These are phyloP conservation scores for Urechis unicinctus DNA, from an alignment of 2,888 invertebrate genomes.

Conservation along the genomic window DNA sequence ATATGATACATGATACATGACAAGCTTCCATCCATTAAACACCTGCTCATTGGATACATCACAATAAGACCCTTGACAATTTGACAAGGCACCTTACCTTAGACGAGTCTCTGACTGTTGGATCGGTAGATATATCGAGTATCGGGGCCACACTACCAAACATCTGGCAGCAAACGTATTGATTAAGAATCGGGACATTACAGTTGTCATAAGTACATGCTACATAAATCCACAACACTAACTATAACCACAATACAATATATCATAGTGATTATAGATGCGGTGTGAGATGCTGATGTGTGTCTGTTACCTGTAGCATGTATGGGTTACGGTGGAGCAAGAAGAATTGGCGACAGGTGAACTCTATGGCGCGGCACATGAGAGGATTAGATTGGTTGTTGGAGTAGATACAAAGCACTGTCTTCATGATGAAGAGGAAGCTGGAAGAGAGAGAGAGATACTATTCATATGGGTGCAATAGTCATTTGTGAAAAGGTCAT, in stretches of 20 bases:
- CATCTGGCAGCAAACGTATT: conserved; percentile 58
- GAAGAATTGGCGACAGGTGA: conserved; percentile 97
- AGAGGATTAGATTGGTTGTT: conserved; percentile 95
- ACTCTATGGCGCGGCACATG: conserved; percentile 91
- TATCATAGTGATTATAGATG: neutral
- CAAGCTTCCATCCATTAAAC: no score
- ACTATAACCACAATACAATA: no score
- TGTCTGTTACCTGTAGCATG: conserved; percentile 66
- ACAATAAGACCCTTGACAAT: no score
- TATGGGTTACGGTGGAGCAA: conserved; percentile 96
- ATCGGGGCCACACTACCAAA: conserved; percentile 97
- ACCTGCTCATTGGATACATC: no score
- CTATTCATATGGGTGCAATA: neutral
- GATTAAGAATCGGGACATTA: neutral
- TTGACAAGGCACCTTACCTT: neutral
- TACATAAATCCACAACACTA: no score
- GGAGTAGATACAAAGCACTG: conserved; percentile 90
- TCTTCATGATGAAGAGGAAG: conserved; percentile 95
- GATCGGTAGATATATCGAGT: conserved; percentile 58
- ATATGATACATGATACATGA: no score
- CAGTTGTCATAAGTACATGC: no score
- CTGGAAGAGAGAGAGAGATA: no score
- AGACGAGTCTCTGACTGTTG: neutral
- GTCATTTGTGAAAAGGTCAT: neutral
- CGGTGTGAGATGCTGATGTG: neutral